A percentile compares a stretch with the other conserved stretches of the same genome.
Conservation (phyloP, 30 jellyfish, hydroid and myxozoan genomes). For the Catostylus mosaicus region DNA sequence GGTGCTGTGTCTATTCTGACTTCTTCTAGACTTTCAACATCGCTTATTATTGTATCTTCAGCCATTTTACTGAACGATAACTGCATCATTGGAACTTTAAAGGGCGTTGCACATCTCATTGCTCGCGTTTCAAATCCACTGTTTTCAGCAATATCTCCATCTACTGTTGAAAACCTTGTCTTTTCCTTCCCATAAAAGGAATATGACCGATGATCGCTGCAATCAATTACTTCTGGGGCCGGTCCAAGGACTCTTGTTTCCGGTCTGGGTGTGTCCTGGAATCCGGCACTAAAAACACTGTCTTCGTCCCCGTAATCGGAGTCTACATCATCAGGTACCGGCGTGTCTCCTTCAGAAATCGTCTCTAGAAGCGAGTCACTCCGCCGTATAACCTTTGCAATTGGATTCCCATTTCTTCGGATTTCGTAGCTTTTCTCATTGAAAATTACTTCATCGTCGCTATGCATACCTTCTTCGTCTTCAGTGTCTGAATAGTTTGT, state of each 20-base stretch:
- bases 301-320: neutral
- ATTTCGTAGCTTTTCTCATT: neutral
- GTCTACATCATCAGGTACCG: neutral
- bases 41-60: neutral
- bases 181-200: neutral
- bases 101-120: constrained; percentile 17
- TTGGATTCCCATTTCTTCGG: neutral
- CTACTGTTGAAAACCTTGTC: neutral
- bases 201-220: neutral
- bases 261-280: neutral
- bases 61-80: neutral
- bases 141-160: neutral
- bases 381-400: neutral
- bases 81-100: constrained; percentile 7
- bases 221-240: neutral
- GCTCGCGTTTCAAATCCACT: neutral
- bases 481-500: neutral
- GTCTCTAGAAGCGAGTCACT: constrained; percentile 10
- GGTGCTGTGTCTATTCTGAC: neutral
- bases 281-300: neutral
- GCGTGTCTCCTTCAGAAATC: neutral
- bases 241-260: constrained; percentile 12
- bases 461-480: neutral
- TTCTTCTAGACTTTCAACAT: constrained; percentile 5
- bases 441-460: neutral